Evolutionary conservation across 2,888 invertebrate genomes (phyloP).

Genomic region (Conistra vaccinii): DNA sequence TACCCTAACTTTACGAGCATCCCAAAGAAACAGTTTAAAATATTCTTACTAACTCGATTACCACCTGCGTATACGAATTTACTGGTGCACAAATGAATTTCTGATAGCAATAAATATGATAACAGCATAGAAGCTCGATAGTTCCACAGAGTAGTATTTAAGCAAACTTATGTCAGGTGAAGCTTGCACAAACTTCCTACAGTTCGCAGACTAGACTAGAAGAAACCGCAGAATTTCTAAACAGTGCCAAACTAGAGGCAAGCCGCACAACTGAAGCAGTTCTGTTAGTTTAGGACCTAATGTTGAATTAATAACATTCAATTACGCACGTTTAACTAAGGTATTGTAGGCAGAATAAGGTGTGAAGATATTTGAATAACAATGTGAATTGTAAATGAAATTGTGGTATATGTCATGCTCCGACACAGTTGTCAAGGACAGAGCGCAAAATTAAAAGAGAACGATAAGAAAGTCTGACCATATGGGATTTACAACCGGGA

Average conservation of each 20-base stretch:
- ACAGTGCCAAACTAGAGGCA: constrained; percentile 35
- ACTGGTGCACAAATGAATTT: not conserved
- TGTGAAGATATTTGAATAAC: constrained; percentile 51
- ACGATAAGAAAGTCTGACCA: not conserved
- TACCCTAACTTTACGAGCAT: too few species aligned
- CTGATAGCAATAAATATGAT: not conserved
- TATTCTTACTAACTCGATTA: not conserved
- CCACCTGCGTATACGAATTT: not conserved
- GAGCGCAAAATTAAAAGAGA: not conserved
- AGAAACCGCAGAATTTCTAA: constrained; percentile 56
- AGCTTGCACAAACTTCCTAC: constrained; percentile 38
- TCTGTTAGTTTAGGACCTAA: constrained; percentile 55
- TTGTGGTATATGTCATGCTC: not conserved
- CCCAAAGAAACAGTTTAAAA: not conserved
- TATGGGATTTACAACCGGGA: not conserved
- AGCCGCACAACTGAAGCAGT: constrained; percentile 31
- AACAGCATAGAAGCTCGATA: not conserved
- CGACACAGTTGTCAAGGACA: not conserved
- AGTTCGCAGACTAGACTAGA: constrained; percentile 43
- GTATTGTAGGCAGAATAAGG: constrained; percentile 27
- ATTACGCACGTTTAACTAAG: constrained; percentile 25
- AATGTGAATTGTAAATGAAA: constrained; percentile 28
- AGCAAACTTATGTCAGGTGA: constrained; percentile 21
- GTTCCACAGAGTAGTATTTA: constrained; percentile 7
- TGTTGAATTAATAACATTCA: constrained; percentile 41